phyloP scores from a whole-genome alignment of 2,113 vertebrate genomes.

The Calonectris borealis region DNA sequence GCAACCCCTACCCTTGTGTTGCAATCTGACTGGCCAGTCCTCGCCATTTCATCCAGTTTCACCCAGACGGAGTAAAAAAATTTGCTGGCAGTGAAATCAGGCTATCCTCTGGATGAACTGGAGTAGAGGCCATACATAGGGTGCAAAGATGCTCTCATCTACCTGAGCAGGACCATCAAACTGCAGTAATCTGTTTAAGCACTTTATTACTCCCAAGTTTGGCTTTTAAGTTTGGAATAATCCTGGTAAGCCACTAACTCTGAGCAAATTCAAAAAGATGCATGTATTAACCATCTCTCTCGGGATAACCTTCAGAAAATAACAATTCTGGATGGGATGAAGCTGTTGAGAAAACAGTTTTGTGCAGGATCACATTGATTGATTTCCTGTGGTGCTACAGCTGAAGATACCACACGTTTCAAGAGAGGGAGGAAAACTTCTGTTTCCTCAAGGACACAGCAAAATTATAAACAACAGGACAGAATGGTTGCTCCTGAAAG shows the following conservation, averaged over 20 bases:
- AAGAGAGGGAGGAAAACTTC: neutral
- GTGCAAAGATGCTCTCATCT: neutral
- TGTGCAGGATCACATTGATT: neutral
- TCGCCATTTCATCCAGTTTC: neutral
- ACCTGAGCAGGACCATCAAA: neutral
- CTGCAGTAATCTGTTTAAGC: neutral
- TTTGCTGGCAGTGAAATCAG: neutral
- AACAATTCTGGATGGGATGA: neutral
- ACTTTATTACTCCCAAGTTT: neutral
- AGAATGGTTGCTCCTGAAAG: neutral
- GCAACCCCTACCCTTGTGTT: neutral
- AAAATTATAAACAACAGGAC: neutral
- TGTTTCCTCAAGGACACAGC: neutral
- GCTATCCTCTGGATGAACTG: neutral
- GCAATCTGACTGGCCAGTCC: neutral
- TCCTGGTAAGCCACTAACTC: neutral
- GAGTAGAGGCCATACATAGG: neutral
- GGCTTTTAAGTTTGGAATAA: neutral
- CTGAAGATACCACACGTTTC: neutral
- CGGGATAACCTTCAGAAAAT: neutral
- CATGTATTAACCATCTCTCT: neutral
- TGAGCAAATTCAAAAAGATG: neutral
- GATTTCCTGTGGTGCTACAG: neutral
- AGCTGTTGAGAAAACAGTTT: neutral
- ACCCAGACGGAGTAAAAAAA: neutral